Percentiles rank a stretch among this genome's conserved stretches.
Evolutionary conservation across 2,888 invertebrate genomes (phyloP).

Genomic region (Caenorhabditis doughertyi): DNA sequence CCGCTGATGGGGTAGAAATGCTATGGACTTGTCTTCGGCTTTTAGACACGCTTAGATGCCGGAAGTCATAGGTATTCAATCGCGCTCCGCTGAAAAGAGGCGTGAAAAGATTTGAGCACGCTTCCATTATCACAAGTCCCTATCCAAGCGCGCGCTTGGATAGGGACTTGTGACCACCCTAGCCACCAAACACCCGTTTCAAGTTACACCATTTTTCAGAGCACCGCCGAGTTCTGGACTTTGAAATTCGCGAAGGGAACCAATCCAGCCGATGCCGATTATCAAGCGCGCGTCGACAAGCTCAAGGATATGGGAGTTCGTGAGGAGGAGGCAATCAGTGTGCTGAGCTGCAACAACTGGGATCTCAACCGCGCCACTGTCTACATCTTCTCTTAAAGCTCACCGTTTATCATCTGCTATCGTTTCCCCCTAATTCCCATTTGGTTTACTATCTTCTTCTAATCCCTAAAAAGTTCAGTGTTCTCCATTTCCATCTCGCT

Average conservation of each 20-base stretch:
- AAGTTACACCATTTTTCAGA: slow-evolving; percentile 78
- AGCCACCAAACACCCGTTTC: no score
- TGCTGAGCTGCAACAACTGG: slow-evolving; percentile 77
- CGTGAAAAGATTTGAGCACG: no score
- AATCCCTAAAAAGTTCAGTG: slow-evolving; percentile 3
- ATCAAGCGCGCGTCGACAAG: slow-evolving; percentile 91
- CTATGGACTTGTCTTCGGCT: no score
- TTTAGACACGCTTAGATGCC: no score
- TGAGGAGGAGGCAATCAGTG: slow-evolving; percentile 84
- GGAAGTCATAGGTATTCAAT: no score
- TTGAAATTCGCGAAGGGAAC: slow-evolving; percentile 93
- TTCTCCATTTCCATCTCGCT: background rate
- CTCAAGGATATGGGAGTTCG: slow-evolving; percentile 96
- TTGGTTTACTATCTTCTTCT: background rate
- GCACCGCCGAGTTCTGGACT: slow-evolving; percentile 97
- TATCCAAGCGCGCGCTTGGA: no score
- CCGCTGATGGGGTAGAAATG: no score
- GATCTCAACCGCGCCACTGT: slow-evolving; percentile 77
- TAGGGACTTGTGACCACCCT: no score
- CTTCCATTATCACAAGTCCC: no score
- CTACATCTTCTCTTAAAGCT: slow-evolving; percentile 75
- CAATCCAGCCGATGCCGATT: slow-evolving; percentile 87
- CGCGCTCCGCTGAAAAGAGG: no score
- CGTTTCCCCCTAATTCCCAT: background rate
- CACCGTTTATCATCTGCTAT: background rate